Base-by-base conservation (phyloP, 2,113 vertebrate species). In the Osmerus eperlanus region DNA sequence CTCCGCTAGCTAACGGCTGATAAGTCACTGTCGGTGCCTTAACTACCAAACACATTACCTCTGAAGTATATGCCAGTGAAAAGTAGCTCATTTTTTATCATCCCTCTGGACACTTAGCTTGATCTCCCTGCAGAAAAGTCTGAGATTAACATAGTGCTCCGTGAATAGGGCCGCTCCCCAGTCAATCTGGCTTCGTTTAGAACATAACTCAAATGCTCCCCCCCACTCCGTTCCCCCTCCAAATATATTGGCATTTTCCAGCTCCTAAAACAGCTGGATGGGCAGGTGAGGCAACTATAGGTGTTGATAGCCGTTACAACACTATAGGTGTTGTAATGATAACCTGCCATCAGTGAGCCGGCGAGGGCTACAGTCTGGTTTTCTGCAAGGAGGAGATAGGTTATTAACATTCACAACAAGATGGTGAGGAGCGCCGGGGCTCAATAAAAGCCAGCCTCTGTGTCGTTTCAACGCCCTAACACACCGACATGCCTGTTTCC, bases 31-130 rank as follows among this genome's bases (percentile, higher is more conserved):
- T 88, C 87, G 53, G 51, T 41, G 73, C 73, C 82, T 86, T 88
- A 87, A 85, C 83, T 83, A 86, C 84, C 84, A 86, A 82, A 86
- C 85, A 82, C 84, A 86, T 88, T 85, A 89, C 84, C 85, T 86
- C 83, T 78, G 85, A 86, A 81, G 77, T 83, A 83, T 82, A 67
- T 74, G 81, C 81, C 82, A 83, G 83, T 84, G 76, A 78, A 75
- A 64, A 73, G 71, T 55, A 60, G 79, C 64, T 79, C 82, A 77
- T 78, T 89, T 84, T 86, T 79, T 77, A 72, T 83, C 80, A 73
- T 83, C 69, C 79, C 76, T 66, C 3, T 73, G 77, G 68, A 75
- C 65, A 32, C 81, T 82, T 75, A 28, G 81, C 77, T 78, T 82
- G 77, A 78, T 85, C 74, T 73, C 53, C 58, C 19, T 51, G 13